Base-by-base conservation (phyloP, 2,113 vertebrate genomes). In the Hemiprocne comata region DNA sequence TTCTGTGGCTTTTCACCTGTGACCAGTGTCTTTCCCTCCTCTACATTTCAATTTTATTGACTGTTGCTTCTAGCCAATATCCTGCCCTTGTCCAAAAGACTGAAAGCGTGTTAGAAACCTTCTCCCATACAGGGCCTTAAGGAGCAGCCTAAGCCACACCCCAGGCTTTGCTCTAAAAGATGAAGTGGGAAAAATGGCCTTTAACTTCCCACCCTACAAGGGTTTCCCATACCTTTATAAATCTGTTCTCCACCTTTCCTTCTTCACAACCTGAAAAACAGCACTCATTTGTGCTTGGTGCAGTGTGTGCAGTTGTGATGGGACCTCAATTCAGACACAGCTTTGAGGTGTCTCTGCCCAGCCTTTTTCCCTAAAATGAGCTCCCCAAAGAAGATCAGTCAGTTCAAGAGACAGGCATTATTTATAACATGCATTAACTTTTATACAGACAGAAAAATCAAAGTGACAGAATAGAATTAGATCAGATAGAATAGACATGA, bases 381-480 rank as follows among this genome's bases (percentile, higher is more conserved):
- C 73, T 96, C 65, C 89, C 93, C 86, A 60, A n/a, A 88, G 96
- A 83, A 89, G 76, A 91, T 94, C 89, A 94, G 72, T 86, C 72
- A 48, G 51, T 66, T 86, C n/a, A 60, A 55, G 73, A 87, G 80
- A 69, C 53, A 61, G 80, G 53, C 86, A 84, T 93, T 93, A 93
- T 95, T 97, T 94, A 95, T 94, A 96, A 84, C 84, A 51, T 12
- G 57, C 86, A 87, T 94, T 94, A 96, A 90, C 91, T 93, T 90
- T 54, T 78, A 67, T 48, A 69, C 57, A 88, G 93, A 78, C 90
- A 95, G 93, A 89, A 74, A 91, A 94, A 95, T 96, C 94, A 93
- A 96, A 96, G 95, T 78, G 91, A 75, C 76, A 84, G 93, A 94
- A 96, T 92, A 93, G 96, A 97, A 96, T 95, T 92, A 96, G 89